These are phyloP conservation scores for Plecotus auritus DNA, from an alignment of 2,113 vertebrate genomes.

Conservation along the genomic window DNA sequence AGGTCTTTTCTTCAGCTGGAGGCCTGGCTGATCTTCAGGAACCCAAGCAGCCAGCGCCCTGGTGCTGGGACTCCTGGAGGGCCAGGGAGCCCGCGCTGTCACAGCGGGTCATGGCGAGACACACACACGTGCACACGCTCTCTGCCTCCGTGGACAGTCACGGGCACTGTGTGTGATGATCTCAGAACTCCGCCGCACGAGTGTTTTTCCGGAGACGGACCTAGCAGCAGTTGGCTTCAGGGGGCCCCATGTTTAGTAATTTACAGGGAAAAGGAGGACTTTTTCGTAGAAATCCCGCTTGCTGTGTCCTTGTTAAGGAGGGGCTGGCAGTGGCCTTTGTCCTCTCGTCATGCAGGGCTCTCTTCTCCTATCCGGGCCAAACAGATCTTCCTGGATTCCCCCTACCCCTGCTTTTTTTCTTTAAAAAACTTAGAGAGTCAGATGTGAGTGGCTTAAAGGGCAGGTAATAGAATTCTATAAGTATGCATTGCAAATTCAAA, in stretches of 20 bases:
- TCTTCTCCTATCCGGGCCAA: not conserved
- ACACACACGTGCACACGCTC: not conserved
- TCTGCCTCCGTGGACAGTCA: not conserved
- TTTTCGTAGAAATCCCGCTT: not conserved
- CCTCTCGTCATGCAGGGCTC: not conserved
- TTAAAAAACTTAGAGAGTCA: constrained; percentile 56
- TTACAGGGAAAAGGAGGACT: not conserved
- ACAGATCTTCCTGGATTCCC: not conserved
- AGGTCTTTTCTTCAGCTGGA: too few relatives aligned
- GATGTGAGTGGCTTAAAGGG: constrained; percentile 44
- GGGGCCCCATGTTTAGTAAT: constrained; percentile 5
- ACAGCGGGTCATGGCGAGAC: constrained; percentile 28
- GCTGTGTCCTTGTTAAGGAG: not conserved
- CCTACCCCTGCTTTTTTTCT: not conserved
- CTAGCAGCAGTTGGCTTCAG: not conserved
- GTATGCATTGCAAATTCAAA: constrained; percentile 59
- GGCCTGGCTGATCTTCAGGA: too few relatives aligned
- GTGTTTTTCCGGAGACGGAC: constrained; percentile 33
- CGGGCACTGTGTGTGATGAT: not conserved
- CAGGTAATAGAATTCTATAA: constrained; percentile 53
- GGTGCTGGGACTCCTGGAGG: not conserved
- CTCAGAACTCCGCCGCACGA: not conserved
- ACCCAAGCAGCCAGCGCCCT: too few relatives aligned
- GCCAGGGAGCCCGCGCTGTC: not conserved
- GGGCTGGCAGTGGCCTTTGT: constrained; percentile 54